Evolutionary conservation across 2,797 vertebrate species (phyloP).

Genomic region (Sphaeramia orbicularis): DNA sequence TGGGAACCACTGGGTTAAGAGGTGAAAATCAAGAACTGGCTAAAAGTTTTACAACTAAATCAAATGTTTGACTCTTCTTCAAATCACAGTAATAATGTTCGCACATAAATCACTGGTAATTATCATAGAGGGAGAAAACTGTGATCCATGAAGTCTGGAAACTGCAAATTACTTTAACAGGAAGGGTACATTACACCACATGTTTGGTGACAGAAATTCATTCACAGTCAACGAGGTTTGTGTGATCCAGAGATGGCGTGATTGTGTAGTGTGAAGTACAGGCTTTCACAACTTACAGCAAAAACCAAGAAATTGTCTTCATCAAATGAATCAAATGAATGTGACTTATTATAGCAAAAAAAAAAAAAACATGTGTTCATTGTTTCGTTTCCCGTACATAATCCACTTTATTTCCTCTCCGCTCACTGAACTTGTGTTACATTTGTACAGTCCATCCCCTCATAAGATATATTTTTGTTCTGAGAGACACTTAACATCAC

Average conservation of each 20-base stretch:
- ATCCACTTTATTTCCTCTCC: no score
- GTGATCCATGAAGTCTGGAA: constrained; percentile 33
- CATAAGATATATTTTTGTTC: constrained; percentile 15
- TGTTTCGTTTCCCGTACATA: no score
- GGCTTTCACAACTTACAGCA: not conserved
- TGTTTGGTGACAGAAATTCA: constrained; percentile 22
- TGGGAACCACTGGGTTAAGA: no score
- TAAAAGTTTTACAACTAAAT: no score
- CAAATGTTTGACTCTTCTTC: no score
- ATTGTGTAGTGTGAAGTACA: not conserved
- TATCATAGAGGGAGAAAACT: constrained; percentile 3
- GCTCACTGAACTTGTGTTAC: not conserved
- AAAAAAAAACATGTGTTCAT: no score
- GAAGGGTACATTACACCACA: constrained; percentile 44
- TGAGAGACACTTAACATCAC: constrained; percentile 7
- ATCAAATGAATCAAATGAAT: no score
- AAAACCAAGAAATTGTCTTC: not conserved
- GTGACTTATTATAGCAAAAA: no score
- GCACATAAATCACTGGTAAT: constrained; percentile 16
- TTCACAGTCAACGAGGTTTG: constrained; percentile 3
- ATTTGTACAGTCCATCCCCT: not conserved
- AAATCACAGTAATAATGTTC: not conserved
- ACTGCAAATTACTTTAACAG: constrained; percentile 55
- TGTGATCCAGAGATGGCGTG: constrained; percentile 6
- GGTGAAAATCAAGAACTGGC: not conserved